Conservation (phyloP, 2,888 invertebrate species). For the Drosophila emarginata region DNA sequence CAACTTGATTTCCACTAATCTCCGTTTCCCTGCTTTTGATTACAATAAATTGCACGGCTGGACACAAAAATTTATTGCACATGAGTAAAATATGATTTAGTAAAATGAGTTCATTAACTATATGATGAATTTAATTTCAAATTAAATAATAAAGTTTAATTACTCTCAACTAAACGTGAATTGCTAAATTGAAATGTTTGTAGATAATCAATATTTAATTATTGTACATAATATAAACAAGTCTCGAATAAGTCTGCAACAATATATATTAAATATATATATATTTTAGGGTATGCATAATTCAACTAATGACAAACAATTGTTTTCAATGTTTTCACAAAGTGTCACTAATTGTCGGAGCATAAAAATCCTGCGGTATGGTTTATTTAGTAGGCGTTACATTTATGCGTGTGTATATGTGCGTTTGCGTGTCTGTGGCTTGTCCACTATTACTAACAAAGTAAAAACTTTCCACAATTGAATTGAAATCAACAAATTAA, state of each 20-base stretch:
- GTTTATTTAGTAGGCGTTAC: not conserved
- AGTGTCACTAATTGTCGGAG: slow-evolving; percentile 33
- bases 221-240: too few species aligned
- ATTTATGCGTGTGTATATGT: slow-evolving; percentile 18
- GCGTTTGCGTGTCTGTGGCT: slow-evolving; percentile 14
- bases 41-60: not conserved
- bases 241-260: too few species aligned
- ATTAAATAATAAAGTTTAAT: too few species aligned
- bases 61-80: not conserved
- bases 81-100: not conserved
- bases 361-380: not conserved
- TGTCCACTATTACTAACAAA: slow-evolving; percentile 2
- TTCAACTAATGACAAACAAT: not conserved
- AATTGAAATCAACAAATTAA: slow-evolving; percentile 45
- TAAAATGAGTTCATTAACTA: not conserved
- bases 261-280: too few species aligned
- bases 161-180: not conserved
- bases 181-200: not conserved
- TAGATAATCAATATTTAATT: too few species aligned
- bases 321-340: slow-evolving; percentile 14
- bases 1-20: not conserved
- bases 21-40: not conserved
- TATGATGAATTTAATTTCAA: not conserved
- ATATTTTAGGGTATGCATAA: slow-evolving; percentile 2
- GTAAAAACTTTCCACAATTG: slow-evolving; percentile 34